Evolutionary conservation across 2,113 vertebrate genomes (phyloP), one percentile per base, ranked within the genome.

Genomic region (Ptilorrhoa leucosticta): DNA sequence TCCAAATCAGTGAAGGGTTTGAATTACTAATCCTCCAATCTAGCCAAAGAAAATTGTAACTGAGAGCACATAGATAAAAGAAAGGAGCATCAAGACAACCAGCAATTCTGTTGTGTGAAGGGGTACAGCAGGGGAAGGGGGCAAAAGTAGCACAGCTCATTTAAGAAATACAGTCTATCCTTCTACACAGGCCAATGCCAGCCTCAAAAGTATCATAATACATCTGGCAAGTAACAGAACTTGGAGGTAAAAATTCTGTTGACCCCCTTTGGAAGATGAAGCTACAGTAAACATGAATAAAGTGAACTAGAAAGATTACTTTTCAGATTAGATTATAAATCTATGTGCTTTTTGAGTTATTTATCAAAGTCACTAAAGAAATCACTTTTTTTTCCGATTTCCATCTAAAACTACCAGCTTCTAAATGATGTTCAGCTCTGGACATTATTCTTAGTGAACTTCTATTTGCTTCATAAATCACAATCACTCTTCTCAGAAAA

Each of bases 261-360:
- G 27, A 33, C 0, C 0, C 4, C 45, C 6, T 42, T 24, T 24
- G 21, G 11, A 92, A 63, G 16, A 60, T 0, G 4, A 66, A 79
- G 10, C 9, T 71, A 68, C 5, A 70, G 27, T 44, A 56, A 57
- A 56, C 0, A 0, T 40, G 18, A 92, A 4, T n/a, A 71, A 79
- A 1, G n/a, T 15, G 16, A 92, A 53, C 6, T 72, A 21, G 10
- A 50, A 88, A 73, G 18, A n/a, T 15, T 1, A 57, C 8, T 87
- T 85, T 48, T 60, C 35, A 54, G 14, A 39, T 44, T 44, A n/a
- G 18, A 21, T 35, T 28, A 73, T 21, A 65, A n/a, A 65, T 56
- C 40, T 48, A n/a, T 0, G 0, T 18, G 37, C 12, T 75, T 48
- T 26, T 26, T 71, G 3, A 60, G 6, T 31, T 31, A 65, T 17